Percentiles rank a stretch among this genome's conserved stretches.
Conservation (phyloP, 2,113 vertebrate species). For the Cebus imitator region DNA sequence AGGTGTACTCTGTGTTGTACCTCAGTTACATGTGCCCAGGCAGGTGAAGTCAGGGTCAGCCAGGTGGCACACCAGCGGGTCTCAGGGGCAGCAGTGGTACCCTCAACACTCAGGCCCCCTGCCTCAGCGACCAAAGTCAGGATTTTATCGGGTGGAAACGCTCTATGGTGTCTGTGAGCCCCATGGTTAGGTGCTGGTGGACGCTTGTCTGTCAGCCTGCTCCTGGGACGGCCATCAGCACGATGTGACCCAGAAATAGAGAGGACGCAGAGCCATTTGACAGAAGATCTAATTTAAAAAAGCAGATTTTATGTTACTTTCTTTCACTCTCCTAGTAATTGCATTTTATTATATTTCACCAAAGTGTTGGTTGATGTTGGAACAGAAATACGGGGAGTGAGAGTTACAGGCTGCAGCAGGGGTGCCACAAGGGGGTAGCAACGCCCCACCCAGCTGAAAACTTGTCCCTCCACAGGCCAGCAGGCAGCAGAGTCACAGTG, state of each 20-base stretch:
- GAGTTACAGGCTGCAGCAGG: not conserved
- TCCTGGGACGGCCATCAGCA: not conserved
- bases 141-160: not conserved
- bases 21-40: not conserved
- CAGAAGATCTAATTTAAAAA: not conserved
- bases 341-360: not conserved
- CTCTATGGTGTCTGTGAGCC: not conserved
- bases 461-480: not conserved
- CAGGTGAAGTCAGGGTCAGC: not conserved
- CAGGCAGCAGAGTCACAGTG: too few relatives aligned
- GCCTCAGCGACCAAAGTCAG: not conserved
- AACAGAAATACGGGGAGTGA: not conserved
- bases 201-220: accelerated
- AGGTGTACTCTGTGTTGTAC: not conserved
- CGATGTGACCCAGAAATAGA: accelerated
- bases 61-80: not conserved
- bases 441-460: not conserved
- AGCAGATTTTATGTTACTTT: not conserved
- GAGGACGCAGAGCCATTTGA: not conserved
- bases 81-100: not conserved
- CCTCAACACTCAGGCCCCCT: too few relatives aligned
- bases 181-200: accelerated
- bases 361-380: not conserved
- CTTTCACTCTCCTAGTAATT: not conserved
- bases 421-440: not conserved